Percentiles rank a stretch among this genome's conserved stretches.
phyloP scores from a whole-genome alignment of 2,113 vertebrate genomes.

The Phainopepla nitens region DNA sequence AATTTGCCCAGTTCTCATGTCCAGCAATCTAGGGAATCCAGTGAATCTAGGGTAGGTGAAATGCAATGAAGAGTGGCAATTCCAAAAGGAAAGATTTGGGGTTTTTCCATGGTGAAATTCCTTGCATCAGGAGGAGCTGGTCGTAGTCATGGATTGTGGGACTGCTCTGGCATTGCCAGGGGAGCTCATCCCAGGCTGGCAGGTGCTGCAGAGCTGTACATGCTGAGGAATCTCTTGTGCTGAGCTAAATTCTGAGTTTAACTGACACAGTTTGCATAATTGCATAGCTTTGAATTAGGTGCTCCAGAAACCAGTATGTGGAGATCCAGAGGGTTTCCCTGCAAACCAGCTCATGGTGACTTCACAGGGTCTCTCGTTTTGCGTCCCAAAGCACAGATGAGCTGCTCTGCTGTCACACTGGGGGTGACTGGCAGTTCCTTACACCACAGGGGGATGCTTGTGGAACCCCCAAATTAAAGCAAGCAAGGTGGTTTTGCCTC shows the following conservation, averaged over 20 bases:
- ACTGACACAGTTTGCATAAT: not conserved
- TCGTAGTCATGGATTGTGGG: not conserved
- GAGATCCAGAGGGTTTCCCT: not conserved
- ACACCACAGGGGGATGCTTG: accelerated
- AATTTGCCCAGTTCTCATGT: not conserved
- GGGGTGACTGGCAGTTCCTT: not conserved
- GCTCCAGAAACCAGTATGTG: not conserved
- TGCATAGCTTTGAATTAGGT: not conserved
- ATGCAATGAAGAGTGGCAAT: not conserved
- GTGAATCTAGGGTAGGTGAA: not conserved
- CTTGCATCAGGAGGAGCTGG: accelerated
- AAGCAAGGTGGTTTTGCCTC: not conserved
- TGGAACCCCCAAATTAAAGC: not conserved
- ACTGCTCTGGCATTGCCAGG: not conserved
- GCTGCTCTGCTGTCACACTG: not conserved
- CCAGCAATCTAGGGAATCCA: no score
- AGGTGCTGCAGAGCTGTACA: not conserved
- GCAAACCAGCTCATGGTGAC: not conserved
- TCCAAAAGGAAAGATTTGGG: not conserved
- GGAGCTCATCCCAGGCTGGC: not conserved
- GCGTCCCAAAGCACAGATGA: not conserved
- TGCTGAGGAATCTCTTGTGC: not conserved
- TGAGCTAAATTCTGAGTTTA: not conserved
- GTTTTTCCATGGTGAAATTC: not conserved
- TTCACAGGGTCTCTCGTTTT: not conserved